phyloP scores from a whole-genome alignment of 1,140 invertebrate genomes.

The Drosophila parvula region DNA sequence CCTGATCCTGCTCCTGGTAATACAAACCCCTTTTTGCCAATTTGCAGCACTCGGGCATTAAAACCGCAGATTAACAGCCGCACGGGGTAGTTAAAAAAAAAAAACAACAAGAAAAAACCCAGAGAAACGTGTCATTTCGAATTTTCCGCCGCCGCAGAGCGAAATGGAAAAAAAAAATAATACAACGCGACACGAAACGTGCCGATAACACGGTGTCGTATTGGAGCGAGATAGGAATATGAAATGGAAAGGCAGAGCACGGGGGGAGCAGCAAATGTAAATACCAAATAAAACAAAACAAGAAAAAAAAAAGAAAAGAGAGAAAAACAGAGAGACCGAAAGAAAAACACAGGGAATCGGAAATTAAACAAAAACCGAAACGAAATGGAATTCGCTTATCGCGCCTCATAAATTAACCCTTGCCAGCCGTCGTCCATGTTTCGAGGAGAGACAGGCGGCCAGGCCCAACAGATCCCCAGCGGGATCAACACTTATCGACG shows the following conservation, averaged over 20 bases:
- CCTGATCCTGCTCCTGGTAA: conserved; percentile 41
- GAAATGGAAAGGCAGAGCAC: not conserved
- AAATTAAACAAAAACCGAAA: conserved; percentile 82
- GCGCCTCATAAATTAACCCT: conserved; percentile 82
- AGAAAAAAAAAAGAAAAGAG: conserved; percentile 33
- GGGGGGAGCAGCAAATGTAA: conserved; percentile 55
- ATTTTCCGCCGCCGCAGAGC: conserved; percentile 63
- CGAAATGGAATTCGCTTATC: conserved; percentile 82
- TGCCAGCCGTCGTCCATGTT: conserved; percentile 65
- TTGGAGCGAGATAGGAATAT: conserved; percentile 20
- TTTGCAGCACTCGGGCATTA: conserved; percentile 79
- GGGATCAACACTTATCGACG: conserved; percentile 33
- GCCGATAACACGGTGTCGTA: conserved; percentile 79
- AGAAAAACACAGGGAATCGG: conserved; percentile 71
- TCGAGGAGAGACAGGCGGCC: not conserved
- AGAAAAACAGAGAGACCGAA: conserved; percentile 56
- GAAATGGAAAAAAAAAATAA: conserved; percentile 42
- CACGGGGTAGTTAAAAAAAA: conserved; percentile 74
- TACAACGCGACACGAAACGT: conserved; percentile 72
- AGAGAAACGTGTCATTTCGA: conserved; percentile 78
- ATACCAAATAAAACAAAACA: conserved; percentile 61
- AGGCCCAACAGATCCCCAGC: conserved; percentile 11
- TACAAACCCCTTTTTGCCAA: conserved; percentile 76
- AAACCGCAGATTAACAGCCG: conserved; percentile 80
- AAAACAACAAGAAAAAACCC: conserved; percentile 34